Evolutionary conservation across 2,113 vertebrate species (phyloP).

Genomic region (Xiphorhynchus elegans): DNA sequence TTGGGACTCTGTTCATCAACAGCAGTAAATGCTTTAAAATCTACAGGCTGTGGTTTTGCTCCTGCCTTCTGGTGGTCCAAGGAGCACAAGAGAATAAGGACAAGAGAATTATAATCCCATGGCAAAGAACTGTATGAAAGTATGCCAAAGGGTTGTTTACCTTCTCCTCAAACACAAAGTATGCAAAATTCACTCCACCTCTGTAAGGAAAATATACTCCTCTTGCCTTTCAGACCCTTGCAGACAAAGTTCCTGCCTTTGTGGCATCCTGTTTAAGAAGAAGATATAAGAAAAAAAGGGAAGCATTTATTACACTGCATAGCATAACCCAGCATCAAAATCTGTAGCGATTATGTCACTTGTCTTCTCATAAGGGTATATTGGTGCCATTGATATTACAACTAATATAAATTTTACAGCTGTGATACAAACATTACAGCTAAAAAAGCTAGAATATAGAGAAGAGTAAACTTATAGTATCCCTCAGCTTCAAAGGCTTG

Average conservation of each 20-base stretch:
- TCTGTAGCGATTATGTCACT: conserved; percentile 34
- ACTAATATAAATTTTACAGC: not conserved
- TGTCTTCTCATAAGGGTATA: conserved; percentile 56
- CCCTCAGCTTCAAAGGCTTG: not conserved
- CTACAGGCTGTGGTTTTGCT: not conserved
- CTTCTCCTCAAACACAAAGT: not conserved
- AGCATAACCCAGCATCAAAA: conserved; percentile 24
- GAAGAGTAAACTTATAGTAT: not conserved
- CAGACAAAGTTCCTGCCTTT: not conserved
- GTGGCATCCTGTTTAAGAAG: not conserved
- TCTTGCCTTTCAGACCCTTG: not conserved
- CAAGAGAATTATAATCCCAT: not conserved
- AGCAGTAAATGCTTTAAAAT: not conserved
- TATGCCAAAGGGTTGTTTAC: not conserved
- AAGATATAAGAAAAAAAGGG: not conserved
- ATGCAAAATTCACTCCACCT: not conserved
- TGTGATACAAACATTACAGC: conserved; percentile 14
- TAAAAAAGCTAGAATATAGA: conserved; percentile 58
- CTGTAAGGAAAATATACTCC: not conserved
- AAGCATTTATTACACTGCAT: conserved; percentile 1
- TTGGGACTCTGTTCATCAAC: not conserved
- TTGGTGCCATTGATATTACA: conserved; percentile 41
- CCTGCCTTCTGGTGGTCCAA: not conserved
- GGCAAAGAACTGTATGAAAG: not conserved
- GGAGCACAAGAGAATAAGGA: too few relatives aligned